phyloP scores from a whole-genome alignment of 2,888 invertebrate genomes.

The Epistrophe eligans region DNA sequence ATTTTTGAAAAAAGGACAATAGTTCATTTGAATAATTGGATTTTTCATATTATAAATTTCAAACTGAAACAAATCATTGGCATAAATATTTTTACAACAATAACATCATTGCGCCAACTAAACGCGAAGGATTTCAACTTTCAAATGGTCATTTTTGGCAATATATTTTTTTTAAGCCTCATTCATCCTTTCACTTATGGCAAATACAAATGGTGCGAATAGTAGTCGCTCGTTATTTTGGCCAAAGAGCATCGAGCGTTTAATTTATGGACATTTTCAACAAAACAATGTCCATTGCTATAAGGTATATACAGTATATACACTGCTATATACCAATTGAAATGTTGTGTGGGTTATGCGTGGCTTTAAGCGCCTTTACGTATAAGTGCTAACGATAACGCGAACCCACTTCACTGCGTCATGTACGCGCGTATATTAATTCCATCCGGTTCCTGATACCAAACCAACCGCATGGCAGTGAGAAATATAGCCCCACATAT shows the following conservation, averaged over 20 bases:
- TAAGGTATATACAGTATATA: too few relatives aligned
- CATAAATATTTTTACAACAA: slow-evolving; percentile 23
- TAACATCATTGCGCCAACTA: background rate
- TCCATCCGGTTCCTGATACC: slow-evolving; percentile 7
- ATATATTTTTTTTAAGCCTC: background rate
- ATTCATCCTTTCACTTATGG: slow-evolving; percentile 14
- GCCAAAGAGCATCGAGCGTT: slow-evolving; percentile 48
- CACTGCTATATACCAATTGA: slow-evolving; percentile 42
- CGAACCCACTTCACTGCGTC: slow-evolving; percentile 39
- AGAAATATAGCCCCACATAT: slow-evolving; percentile 58
- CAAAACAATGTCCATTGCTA: slow-evolving; percentile 59
- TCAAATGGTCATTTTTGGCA: slow-evolving; percentile 24
- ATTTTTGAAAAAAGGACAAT: background rate
- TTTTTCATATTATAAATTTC: slow-evolving; percentile 10
- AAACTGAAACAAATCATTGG: slow-evolving; percentile 6
- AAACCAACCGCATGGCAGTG: slow-evolving; percentile 29
- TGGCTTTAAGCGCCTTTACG: slow-evolving; percentile 37
- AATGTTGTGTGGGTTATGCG: slow-evolving; percentile 21
- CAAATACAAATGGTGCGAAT: slow-evolving; percentile 14
- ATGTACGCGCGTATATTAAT: slow-evolving; percentile 55
- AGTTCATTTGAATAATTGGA: slow-evolving; percentile 11
- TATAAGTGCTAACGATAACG: slow-evolving; percentile 3
- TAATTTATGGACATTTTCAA: slow-evolving; percentile 67
- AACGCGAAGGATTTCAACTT: slow-evolving; percentile 20
- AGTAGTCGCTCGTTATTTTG: slow-evolving; percentile 42